Evolutionary conservation across 53 echinoderm and acorn worm genomes (phyloP), one percentile per base, ranked within the genome.

Genomic region (Henricia sp.): DNA sequence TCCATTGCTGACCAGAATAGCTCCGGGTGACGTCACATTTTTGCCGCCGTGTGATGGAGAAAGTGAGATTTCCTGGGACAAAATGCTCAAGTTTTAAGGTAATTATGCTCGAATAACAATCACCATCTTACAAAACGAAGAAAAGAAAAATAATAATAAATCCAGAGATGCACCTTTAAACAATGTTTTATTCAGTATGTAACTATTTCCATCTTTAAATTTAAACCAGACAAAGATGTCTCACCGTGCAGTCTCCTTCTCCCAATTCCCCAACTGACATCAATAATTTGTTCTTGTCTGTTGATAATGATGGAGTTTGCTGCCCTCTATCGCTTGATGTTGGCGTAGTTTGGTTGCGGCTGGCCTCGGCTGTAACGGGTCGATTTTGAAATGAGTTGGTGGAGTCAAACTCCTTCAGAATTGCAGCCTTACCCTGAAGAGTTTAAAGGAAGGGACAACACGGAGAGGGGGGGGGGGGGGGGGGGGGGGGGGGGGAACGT

Each of bases 1-100:
- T 1, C 94, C 94, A 13, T 90, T 71, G 44, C 94, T 94, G 41
- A 94, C 82, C 19, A 94, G 91, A 1, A 85, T 91, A 1, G 91
- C 85, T 34, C 91, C 86, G 17, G 82, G 62, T 17, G 85, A 66
- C 32, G 46, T 43, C 17, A 58, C 39, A 32, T 52, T 53, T 67
- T 85, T 83, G 12, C 57, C 59, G 35, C 50, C 20, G 32, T 64
- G 62, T 14, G n/a, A n/a, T n/a, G n/a, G n/a, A n/a, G n/a, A n/a
- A n/a, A n/a, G n/a, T n/a, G n/a, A n/a, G 28, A 72, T 85, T 63
- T 73, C 50, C 72, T 85, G n/a, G n/a, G n/a, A n/a, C n/a, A n/a
- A n/a, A n/a, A n/a, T n/a, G n/a, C n/a, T n/a, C n/a, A 36, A 29
- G 29, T 64, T 25, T 33, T n/a, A n/a, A n/a, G n/a, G n/a, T n/a